Conservation (phyloP, 2,113 vertebrate species). For the Neolamprologus toae region DNA sequence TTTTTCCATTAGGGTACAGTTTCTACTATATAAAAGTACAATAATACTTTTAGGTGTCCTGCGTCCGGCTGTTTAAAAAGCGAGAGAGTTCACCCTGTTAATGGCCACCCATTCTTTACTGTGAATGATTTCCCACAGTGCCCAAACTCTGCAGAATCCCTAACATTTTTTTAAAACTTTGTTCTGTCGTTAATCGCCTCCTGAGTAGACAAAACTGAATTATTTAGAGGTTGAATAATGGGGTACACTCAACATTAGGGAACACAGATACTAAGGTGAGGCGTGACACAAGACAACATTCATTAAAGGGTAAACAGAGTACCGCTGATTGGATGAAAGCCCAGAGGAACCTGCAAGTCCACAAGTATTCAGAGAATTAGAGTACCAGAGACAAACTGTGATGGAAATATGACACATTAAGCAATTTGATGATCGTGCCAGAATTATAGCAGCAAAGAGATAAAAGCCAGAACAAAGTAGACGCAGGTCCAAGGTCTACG, state of each 20-base stretch:
- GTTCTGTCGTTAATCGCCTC: conserved; percentile 14
- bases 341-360: not conserved
- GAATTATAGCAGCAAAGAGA: not conserved
- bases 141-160: not conserved
- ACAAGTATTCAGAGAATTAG: not conserved
- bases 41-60: not conserved
- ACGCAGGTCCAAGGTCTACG: not conserved
- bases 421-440: not conserved
- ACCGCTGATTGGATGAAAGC: not conserved
- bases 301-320: conserved; percentile 2
- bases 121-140: not conserved
- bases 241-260: not conserved
- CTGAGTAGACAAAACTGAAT: conserved; percentile 27
- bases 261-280: not conserved
- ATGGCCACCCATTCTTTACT: conserved; percentile 14
- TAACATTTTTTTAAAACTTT: not conserved
- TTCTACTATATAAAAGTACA: not conserved
- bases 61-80: not conserved
- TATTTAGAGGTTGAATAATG: conserved; percentile 45
- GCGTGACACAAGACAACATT: conserved; percentile 14
- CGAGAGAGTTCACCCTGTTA: not conserved
- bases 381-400: not conserved
- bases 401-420: not conserved
- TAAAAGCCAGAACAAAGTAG: not conserved
- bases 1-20: not conserved